Base-by-base conservation (phyloP, 2,888 invertebrate genomes). In the Tyria jacobaeae region DNA sequence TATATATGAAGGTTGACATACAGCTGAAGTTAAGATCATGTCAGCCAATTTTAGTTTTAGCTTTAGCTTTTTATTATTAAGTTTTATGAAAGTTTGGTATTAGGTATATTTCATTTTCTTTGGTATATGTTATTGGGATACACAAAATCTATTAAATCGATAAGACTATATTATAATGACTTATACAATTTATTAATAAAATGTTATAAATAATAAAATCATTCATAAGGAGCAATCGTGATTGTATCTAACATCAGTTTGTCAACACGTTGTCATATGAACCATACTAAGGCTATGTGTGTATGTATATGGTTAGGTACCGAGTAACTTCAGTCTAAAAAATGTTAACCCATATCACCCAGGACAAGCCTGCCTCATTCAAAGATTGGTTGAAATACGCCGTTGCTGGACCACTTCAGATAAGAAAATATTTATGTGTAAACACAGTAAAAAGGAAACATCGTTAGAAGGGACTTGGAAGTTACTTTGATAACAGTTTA, bases 1-100 rank as follows among this genome's bases (percentile, higher is more conserved):
- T 62, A 65, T 59, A 63, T 60, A 65, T 31, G n/a, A 34, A 53
- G 27, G 12, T 25, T 53, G 5, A 17, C 17, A 53, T 25, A 37
- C 39, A n/a, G 27, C n/a, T 10, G 27, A 25, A 4, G 10, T 41
- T 17, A n/a, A 25, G 9, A 15, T 39, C n/a, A n/a, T 14, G n/a
- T 1, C 37, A 21, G 5, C 37, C n/a, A 39, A 39, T 39, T 39
- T 53, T 17, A 25, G 25, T 17, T 53, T 25, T 10, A 3, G 25
- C 25, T 53, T 39, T 25, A 24, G 25, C n/a, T n/a, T 15, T n/a
- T 14, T 53, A 39, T 25, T 39, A 27, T 24, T 37, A 24, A 37
- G 25, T 37, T 39, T 24, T 51, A 51, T 34, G 27, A 53, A 53
- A 15, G n/a, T 53, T 27, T 17, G 12, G 3, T 53, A 12, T 53